These are phyloP conservation scores for Thalassoma bifasciatum DNA, from an alignment of 2,113 vertebrate species.

Conservation along the genomic window DNA sequence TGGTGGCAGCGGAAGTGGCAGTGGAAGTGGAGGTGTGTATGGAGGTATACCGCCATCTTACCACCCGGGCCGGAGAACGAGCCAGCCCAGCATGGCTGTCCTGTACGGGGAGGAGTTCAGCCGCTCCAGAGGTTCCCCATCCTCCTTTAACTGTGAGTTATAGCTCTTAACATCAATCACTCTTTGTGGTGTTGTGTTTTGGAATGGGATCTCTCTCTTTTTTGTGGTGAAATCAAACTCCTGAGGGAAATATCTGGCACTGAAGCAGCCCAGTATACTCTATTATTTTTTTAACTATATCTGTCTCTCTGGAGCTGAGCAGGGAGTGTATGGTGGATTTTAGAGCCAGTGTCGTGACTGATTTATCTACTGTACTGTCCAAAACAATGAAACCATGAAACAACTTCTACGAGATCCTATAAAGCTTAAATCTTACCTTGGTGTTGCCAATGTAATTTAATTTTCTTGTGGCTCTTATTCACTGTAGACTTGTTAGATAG, in stretches of 20 bases:
- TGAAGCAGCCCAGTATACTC: neutral
- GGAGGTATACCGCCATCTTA: constrained; percentile 83
- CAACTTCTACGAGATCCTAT: too few relatives aligned
- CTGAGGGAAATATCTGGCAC: neutral
- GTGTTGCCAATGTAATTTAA: neutral
- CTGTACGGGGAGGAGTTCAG: constrained; percentile 87
- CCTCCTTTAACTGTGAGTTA: constrained; percentile 94
- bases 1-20: constrained; percentile 74
- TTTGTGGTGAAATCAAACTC: neutral
- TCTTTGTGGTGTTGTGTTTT: neutral
- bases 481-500: too few relatives aligned
- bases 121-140: constrained; percentile 88
- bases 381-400: neutral
- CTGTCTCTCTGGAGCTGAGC: neutral
- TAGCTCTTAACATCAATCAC: neutral
- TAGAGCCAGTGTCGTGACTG: neutral
- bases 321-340: neutral
- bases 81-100: constrained; percentile 83
- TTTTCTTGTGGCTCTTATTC: too few relatives aligned
- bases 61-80: constrained; percentile 82
- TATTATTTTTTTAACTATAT: neutral
- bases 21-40: constrained; percentile 66
- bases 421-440: neutral
- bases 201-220: neutral
- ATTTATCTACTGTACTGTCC: neutral